Percentiles rank a stretch among this genome's conserved stretches.
These are phyloP conservation scores for Heteromormyrus szaboi DNA, from an alignment of 2,797 vertebrate species.

Conservation along the genomic window DNA sequence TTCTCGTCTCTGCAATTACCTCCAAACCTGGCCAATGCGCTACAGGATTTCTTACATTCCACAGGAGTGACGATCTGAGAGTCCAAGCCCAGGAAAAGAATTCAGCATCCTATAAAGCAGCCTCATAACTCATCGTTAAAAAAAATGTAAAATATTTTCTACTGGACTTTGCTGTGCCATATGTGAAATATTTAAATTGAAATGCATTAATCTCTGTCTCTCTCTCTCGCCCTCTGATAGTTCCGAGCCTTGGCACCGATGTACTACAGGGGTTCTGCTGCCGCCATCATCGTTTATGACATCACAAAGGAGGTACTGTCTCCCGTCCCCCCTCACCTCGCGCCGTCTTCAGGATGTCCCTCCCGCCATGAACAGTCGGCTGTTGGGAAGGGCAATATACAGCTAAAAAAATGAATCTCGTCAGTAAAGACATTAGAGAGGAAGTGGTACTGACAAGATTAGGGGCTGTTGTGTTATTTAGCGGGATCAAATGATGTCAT, in stretches of 20 bases:
- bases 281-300: constrained; percentile 95
- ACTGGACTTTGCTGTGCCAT: background rate
- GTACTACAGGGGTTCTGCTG: constrained; percentile 97
- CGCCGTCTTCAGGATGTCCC: background rate
- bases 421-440: background rate
- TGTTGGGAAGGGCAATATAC: background rate
- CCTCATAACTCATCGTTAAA: background rate
- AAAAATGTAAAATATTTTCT: background rate
- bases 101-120: background rate
- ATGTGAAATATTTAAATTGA: background rate
- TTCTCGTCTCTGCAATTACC: background rate
- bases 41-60: background rate
- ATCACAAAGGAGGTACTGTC: constrained; percentile 92
- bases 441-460: background rate
- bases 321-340: background rate
- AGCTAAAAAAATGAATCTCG: background rate
- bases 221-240: constrained; percentile 49
- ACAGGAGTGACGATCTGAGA: background rate
- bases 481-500: background rate
- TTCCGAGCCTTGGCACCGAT: constrained; percentile 95
- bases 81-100: background rate
- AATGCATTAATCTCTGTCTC: constrained; percentile 20
- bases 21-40: background rate
- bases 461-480: background rate
- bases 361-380: background rate